phyloP scores from a whole-genome alignment of 1,140 invertebrate species.

The Batillaria attramentaria region DNA sequence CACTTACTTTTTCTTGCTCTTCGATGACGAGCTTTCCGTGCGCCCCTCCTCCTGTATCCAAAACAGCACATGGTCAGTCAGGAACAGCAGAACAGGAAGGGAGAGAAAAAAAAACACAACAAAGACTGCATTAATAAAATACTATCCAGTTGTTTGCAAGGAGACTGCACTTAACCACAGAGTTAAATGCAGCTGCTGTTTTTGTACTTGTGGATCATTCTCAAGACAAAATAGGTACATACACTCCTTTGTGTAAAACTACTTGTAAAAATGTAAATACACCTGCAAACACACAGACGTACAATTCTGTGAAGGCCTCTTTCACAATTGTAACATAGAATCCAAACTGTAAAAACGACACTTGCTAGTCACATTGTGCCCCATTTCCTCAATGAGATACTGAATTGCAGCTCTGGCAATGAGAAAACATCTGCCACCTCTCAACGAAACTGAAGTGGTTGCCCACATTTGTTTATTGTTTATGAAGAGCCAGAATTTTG shows the following conservation, averaged over 20 bases:
- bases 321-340: too few species aligned
- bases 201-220: background rate
- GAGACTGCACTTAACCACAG: background rate
- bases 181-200: too few species aligned
- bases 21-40: background rate
- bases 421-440: too few species aligned
- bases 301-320: too few species aligned
- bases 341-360: too few species aligned
- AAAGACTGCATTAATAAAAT: background rate
- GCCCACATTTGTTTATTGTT: too few species aligned
- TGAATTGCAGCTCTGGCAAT: too few species aligned
- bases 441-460: too few species aligned
- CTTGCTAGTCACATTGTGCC: too few species aligned
- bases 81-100: conserved; percentile 22
- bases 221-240: background rate
- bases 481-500: too few species aligned
- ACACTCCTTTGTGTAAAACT: background rate
- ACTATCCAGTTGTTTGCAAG: background rate
- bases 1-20: conserved; percentile 33
- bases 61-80: conserved; percentile 31
- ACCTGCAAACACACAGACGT: background rate
- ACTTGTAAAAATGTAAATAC: background rate
- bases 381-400: too few species aligned
- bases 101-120: conserved; percentile 4
- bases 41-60: conserved; percentile 29